Conservation (phyloP, 2,888 invertebrate species). For the Pristionchus arcanus region DNA sequence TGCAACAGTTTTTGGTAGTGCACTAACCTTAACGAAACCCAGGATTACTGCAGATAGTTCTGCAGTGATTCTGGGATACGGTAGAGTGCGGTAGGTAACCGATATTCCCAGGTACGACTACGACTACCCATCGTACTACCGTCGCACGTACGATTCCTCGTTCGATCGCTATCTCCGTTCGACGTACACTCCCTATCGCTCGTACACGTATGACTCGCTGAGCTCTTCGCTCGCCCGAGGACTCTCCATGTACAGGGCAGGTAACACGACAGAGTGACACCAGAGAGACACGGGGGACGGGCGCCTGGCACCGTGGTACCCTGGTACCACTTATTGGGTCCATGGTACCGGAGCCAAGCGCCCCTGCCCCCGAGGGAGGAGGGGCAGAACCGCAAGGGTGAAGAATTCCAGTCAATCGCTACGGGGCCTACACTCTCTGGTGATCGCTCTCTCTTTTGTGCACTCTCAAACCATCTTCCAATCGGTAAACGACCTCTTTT, state of each 20-base stretch:
- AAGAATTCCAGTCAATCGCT: slow-evolving; percentile 45
- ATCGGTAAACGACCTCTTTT: not conserved
- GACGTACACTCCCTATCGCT: slow-evolving; percentile 70
- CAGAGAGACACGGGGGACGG: not conserved
- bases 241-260: slow-evolving; percentile 66
- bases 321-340: no score
- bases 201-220: slow-evolving; percentile 68
- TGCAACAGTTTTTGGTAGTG: not conserved
- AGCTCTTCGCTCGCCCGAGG: slow-evolving; percentile 66
- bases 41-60: no score
- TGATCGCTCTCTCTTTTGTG: slow-evolving; percentile 29
- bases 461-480: not conserved
- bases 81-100: not conserved
- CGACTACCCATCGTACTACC: slow-evolving; percentile 72
- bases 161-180: slow-evolving; percentile 66
- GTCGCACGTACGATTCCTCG: slow-evolving; percentile 66
- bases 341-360: not conserved
- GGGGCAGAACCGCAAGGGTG: not conserved
- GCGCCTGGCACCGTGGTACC: not conserved
- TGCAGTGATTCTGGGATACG: not conserved
- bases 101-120: slow-evolving; percentile 69
- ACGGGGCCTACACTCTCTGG: slow-evolving; percentile 54
- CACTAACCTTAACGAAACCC: not conserved
- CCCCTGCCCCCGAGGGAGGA: not conserved
- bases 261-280: slow-evolving; percentile 1